phyloP scores from a whole-genome alignment of 2,888 invertebrate species.

The Microplitis manilae region DNA sequence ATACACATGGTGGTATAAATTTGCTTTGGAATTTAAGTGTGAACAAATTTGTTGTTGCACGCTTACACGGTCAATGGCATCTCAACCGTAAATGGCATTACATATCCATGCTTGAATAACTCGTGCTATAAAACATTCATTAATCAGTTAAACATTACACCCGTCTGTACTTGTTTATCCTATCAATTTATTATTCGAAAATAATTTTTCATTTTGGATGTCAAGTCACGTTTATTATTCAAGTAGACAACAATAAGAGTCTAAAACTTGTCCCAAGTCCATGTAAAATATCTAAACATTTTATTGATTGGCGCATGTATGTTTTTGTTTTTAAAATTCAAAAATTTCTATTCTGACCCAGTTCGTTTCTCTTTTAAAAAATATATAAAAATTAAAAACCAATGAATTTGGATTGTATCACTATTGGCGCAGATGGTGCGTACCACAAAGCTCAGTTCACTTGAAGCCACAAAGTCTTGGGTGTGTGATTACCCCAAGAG shows the following conservation, averaged over 20 bases:
- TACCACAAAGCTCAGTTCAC: constrained; percentile 40
- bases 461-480: constrained; percentile 23
- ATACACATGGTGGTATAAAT: constrained; percentile 55
- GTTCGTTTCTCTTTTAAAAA: too few species aligned
- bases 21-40: constrained; percentile 67
- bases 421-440: constrained; percentile 65
- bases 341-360: too few species aligned
- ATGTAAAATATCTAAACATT: too few species aligned
- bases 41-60: constrained; percentile 69
- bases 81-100: constrained; percentile 68
- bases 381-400: constrained; percentile 25
- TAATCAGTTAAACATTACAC: constrained; percentile 32
- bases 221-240: constrained; percentile 9
- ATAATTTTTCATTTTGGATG: constrained; percentile 8
- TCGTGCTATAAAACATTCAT: constrained; percentile 47
- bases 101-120: constrained; percentile 49
- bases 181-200: constrained; percentile 3
- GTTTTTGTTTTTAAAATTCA: too few species aligned
- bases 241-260: not conserved
- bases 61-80: constrained; percentile 65
- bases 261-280: too few species aligned
- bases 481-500: constrained; percentile 26
- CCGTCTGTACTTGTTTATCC: constrained; percentile 17
- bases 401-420: constrained; percentile 39
- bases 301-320: too few species aligned